Conservation (phyloP, 1,140 invertebrate species). For the Himalopsyche phryganea region DNA sequence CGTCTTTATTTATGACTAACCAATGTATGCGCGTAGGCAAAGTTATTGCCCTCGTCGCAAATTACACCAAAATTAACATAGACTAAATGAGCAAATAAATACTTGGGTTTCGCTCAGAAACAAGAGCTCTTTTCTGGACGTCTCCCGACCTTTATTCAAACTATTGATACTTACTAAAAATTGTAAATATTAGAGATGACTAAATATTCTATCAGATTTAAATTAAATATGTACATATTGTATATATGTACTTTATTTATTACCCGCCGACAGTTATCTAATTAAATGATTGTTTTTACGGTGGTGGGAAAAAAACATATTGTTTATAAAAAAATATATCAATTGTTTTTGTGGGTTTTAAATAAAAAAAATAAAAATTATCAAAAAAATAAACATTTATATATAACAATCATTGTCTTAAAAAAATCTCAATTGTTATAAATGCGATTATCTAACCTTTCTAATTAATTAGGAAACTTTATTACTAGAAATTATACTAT, state of each 20-base stretch:
- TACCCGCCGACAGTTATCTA: not conserved
- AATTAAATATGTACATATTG: too few species aligned
- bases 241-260: not conserved
- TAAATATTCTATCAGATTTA: too few species aligned
- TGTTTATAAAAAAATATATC: too few species aligned
- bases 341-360: too few species aligned
- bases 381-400: too few species aligned
- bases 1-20: constrained; percentile 9
- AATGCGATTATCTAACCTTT: too few species aligned
- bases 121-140: constrained; percentile 31
- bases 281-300: not conserved
- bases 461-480: too few species aligned
- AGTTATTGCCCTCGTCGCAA: constrained; percentile 23
- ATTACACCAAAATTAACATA: constrained; percentile 16
- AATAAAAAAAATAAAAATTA: too few species aligned
- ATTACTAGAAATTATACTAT: too few species aligned
- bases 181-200: constrained; percentile 1
- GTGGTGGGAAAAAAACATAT: too few species aligned
- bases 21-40: constrained; percentile 11
- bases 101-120: constrained; percentile 31
- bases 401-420: too few species aligned
- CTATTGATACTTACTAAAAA: not conserved
- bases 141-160: constrained; percentile 17
- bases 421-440: too few species aligned
- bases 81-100: constrained; percentile 6